Percentiles rank a stretch among this genome's conserved stretches.
These are phyloP conservation scores for Agrochola lota DNA, from an alignment of 2,888 invertebrate species.

Conservation along the genomic window DNA sequence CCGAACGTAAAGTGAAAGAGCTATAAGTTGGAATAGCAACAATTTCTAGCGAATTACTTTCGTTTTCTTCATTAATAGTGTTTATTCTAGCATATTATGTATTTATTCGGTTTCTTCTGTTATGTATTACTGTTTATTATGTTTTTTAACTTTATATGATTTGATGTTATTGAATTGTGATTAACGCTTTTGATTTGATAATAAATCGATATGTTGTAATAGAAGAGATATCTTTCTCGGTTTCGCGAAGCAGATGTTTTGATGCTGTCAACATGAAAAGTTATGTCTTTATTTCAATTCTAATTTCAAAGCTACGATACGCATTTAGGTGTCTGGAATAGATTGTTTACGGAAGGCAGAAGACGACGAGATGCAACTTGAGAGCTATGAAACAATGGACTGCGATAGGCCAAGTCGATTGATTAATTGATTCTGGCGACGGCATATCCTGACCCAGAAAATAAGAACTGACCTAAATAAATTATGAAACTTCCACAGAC, in stretches of 20 bases:
- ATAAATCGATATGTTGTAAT: conserved; percentile 32
- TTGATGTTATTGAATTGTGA: conserved; percentile 15
- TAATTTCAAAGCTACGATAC: not conserved
- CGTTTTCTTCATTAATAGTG: conserved; percentile 52
- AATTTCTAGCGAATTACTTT: conserved; percentile 61
- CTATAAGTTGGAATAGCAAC: conserved; percentile 40
- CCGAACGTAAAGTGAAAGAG: conserved; percentile 47
- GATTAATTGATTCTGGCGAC: not conserved
- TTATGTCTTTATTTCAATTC: conserved; percentile 13
- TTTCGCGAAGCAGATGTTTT: not conserved
- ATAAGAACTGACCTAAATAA: not conserved
- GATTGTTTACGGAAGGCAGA: not conserved
- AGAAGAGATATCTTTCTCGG: not conserved
- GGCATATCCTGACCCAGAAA: not conserved
- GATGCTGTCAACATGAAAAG: not conserved
- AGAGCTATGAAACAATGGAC: not conserved
- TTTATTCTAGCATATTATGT: conserved; percentile 45
- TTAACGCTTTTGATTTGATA: conserved; percentile 23
- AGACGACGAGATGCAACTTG: not conserved
- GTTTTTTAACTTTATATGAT: conserved; percentile 21
- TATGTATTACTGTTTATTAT: conserved; percentile 21
- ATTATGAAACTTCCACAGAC: not conserved
- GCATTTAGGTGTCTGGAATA: too few species aligned
- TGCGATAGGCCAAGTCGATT: not conserved
- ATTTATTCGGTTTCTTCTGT: conserved; percentile 61